These are phyloP conservation scores for Meiosimyza platycephala DNA, from an alignment of 2,888 invertebrate genomes.

Conservation along the genomic window DNA sequence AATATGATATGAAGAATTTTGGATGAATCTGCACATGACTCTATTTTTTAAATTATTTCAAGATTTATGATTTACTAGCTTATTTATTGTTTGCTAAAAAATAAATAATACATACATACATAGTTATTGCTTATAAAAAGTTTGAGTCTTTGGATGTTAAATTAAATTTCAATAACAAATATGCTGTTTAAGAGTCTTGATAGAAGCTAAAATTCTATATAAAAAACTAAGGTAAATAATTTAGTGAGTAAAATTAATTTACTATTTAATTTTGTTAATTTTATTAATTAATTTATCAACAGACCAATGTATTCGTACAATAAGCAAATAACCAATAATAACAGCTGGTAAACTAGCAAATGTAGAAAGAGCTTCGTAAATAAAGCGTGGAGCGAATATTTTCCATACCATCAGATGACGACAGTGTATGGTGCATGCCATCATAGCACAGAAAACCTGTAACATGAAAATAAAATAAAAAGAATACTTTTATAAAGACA, in stretches of 20 bases:
- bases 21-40: too few species aligned
- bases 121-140: conserved; percentile 24
- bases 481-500: background rate
- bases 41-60: background rate
- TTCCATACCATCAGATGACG: conserved; percentile 99
- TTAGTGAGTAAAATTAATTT: background rate
- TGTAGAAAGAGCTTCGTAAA: conserved; percentile 85
- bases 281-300: conserved; percentile 70
- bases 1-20: too few species aligned
- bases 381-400: conserved; percentile 95
- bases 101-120: conserved; percentile 19
- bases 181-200: too few species aligned
- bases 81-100: conserved; percentile 10
- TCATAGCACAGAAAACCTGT: conserved; percentile 85
- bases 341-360: conserved; percentile 74
- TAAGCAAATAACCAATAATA: conserved; percentile 72
- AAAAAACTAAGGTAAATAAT: background rate
- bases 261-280: conserved; percentile 63
- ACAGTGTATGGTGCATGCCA: conserved; percentile 89
- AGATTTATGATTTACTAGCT: conserved; percentile 1
- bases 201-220: too few species aligned
- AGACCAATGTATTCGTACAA: conserved; percentile 73
- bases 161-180: background rate
- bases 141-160: conserved; percentile 2
- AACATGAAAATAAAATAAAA: conserved; percentile 18